phyloP scores from a whole-genome alignment of 2,888 invertebrate genomes.

The Cantharis flavilabris region DNA sequence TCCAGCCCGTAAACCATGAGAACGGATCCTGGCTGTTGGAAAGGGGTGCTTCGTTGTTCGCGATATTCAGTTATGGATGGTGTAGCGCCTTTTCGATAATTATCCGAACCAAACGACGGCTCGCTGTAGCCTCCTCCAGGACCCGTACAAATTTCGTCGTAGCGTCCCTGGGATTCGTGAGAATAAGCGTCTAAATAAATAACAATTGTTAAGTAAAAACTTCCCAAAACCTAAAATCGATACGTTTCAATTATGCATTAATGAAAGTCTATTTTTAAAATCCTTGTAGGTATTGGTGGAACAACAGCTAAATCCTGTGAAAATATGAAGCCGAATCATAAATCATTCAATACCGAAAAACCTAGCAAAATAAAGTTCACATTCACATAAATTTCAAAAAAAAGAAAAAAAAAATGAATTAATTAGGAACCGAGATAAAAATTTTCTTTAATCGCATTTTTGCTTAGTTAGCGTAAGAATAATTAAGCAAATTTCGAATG shows the following conservation, averaged over 20 bases:
- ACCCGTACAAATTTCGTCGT: constrained; percentile 55
- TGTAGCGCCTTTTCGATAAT: constrained; percentile 54
- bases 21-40: constrained; percentile 79
- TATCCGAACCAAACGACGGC: constrained; percentile 46
- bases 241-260: background rate
- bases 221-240: background rate
- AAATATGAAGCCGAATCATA: background rate
- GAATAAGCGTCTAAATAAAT: constrained; percentile 50
- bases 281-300: background rate
- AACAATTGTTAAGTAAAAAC: background rate
- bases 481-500: background rate
- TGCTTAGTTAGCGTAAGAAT: background rate
- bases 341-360: background rate
- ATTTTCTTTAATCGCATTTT: background rate
- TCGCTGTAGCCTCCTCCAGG: constrained; percentile 49
- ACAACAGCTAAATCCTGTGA: background rate
- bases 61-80: constrained; percentile 58
- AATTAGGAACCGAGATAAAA: background rate
- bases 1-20: constrained; percentile 99
- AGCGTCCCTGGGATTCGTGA: constrained; percentile 45
- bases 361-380: background rate
- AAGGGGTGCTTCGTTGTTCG: constrained; percentile 47
- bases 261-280: background rate
- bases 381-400: background rate
- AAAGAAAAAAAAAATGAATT: background rate